Evolutionary conservation across 1,140 invertebrate species (phyloP), one percentile per base, ranked within the genome.

Genomic region (Polypedilum pembai): DNA sequence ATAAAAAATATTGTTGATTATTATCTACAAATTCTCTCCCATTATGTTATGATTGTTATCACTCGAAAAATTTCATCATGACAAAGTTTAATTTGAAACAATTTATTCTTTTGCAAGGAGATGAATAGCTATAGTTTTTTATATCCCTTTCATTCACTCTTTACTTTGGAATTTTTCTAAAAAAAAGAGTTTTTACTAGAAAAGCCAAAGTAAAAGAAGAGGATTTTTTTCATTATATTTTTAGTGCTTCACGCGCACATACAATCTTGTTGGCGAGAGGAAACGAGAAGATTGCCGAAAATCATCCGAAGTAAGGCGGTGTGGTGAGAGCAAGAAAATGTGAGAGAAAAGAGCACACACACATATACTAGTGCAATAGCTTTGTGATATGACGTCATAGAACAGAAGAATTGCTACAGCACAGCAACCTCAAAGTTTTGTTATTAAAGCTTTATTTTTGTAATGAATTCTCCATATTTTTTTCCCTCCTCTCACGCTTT

Each of bases 181-280:
- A 56, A 45, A 56, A 15, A 56, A 56, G 12, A 56, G n/a, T 56
- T 56, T 56, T 56, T n/a, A 56, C 45, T 56, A n/a, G n/a, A 8
- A 56, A 56, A 15, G n/a, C 41, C 8, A 12, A 4, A n/a, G 45
- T 56, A 56, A 56, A 56, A 56, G 41, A 45, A 56, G n/a, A 56
- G n/a, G 15, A 56, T 56, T 56, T n/a, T 56, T 56, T 45, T 45
- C 41, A 33, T 33, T 56, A n/a, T 56, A 56, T n/a, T 56, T 56
- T 56, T 56, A n/a, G 24, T 33, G 45, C 45, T 56, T n/a, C 45
- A 56, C 45, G 12, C 45, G 12, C 45, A 56, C 45, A 56, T n/a
- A 56, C 45, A 56, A 56, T 56, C 45, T 56, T 12, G 15, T 56
- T 12, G 15, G 45, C n/a, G 45, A 12, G 45, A 56, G 12, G 45